Evolutionary conservation across 1,140 invertebrate species (phyloP).

Genomic region (Ptiloglossa arizonensis): DNA sequence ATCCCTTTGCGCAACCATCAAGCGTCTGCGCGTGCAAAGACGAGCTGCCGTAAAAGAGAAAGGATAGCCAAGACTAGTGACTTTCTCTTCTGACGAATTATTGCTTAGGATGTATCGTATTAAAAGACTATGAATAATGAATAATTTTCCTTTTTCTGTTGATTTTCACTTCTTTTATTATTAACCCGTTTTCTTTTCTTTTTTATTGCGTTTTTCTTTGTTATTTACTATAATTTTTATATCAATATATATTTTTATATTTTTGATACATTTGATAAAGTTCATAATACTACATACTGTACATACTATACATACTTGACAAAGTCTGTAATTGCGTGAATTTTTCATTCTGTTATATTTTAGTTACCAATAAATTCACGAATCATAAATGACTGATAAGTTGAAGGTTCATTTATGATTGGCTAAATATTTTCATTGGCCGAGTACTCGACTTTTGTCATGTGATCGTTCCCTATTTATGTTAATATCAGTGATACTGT

Average conservation of each 20-base stretch:
- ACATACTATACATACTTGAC: not conserved
- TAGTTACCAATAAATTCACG: conserved; percentile 9
- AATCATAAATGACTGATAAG: conserved; percentile 31
- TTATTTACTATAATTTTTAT: too few species aligned
- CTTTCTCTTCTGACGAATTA: too few species aligned
- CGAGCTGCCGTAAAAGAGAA: too few species aligned
- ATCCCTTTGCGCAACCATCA: too few species aligned
- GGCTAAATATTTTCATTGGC: conserved; percentile 65
- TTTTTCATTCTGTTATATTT: not conserved
- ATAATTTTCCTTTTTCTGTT: too few species aligned
- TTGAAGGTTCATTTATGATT: conserved; percentile 50
- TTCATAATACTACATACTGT: not conserved
- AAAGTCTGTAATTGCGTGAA: not conserved
- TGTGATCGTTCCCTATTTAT: conserved; percentile 74
- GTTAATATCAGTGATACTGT: conserved; percentile 69
- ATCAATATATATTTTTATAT: not conserved
- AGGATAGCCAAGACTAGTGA: too few species aligned
- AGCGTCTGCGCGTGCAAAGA: too few species aligned
- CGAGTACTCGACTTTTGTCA: conserved; percentile 65
- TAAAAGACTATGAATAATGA: too few species aligned
- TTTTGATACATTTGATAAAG: not conserved
- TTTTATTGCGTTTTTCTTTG: too few species aligned
- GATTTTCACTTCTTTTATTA: too few species aligned
- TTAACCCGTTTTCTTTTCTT: too few species aligned
- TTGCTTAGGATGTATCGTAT: conserved; percentile 2